Evolutionary conservation across 2,113 vertebrate species (phyloP).

Genomic region (Anhinga rufa): DNA sequence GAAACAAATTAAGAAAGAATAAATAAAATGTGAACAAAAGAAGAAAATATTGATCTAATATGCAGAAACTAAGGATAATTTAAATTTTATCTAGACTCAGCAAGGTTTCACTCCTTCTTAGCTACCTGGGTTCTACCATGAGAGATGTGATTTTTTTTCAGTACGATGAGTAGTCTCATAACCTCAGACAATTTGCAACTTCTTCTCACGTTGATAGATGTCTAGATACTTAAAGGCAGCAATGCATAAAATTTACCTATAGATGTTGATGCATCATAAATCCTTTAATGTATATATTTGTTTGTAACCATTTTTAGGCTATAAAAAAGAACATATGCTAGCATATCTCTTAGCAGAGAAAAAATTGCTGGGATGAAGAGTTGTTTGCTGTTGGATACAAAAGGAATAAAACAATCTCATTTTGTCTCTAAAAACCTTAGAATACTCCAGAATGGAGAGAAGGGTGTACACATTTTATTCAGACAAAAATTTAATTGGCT

Average conservation of each 20-base stretch:
- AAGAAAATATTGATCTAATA: not conserved
- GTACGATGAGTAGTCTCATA: not conserved
- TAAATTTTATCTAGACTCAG: not conserved
- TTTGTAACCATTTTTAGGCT: not conserved
- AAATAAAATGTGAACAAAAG: not conserved
- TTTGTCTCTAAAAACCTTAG: not conserved
- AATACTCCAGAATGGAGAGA: not conserved
- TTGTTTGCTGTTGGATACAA: not conserved
- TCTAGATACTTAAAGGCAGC: not conserved
- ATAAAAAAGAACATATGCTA: not conserved
- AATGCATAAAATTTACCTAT: constrained; percentile 3
- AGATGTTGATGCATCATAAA: not conserved
- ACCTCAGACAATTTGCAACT: not conserved
- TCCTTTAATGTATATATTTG: not conserved
- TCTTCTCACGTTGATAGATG: not conserved
- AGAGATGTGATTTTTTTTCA: not conserved
- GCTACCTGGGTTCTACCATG: not conserved
- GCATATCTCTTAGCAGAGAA: not conserved
- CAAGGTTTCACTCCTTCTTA: not conserved
- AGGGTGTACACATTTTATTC: not conserved
- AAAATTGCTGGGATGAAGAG: not conserved
- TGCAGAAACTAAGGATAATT: not conserved
- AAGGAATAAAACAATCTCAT: not conserved
- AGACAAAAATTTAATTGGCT: not conserved
- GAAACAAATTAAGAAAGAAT: not conserved